These are phyloP conservation scores for Zosterops borbonicus DNA, from an alignment of 2,113 vertebrate species.

Conservation along the genomic window DNA sequence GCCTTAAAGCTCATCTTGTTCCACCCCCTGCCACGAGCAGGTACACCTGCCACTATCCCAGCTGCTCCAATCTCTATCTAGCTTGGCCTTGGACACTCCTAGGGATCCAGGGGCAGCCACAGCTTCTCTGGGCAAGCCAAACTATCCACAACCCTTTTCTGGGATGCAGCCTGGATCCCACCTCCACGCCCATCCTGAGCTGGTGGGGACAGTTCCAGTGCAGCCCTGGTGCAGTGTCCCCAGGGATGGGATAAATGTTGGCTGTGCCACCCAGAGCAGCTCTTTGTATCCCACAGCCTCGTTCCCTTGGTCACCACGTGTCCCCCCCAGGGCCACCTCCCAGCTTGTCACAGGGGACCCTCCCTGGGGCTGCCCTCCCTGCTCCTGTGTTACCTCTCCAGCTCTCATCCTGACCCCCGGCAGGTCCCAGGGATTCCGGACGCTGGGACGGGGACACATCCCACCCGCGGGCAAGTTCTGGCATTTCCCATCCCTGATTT, in stretches of 20 bases:
- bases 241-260: accelerated
- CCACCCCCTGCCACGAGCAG: neutral
- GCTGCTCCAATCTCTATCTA: accelerated
- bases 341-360: too few species aligned
- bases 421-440: too few species aligned
- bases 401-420: too few species aligned
- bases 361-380: too few species aligned
- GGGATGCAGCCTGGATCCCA: neutral
- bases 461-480: too few species aligned
- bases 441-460: too few species aligned
- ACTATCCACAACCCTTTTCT: neutral
- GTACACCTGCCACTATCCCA: neutral
- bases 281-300: too few species aligned
- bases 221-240: neutral
- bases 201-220: accelerated
- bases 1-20: neutral
- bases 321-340: too few species aligned
- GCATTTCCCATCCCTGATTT: too few species aligned
- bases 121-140: neutral
- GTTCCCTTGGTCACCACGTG: too few species aligned
- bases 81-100: neutral
- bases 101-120: neutral
- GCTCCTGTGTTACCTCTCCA: too few species aligned
- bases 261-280: neutral
- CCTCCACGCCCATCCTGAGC: accelerated